Evolutionary conservation across 2,888 invertebrate genomes (phyloP).

Genomic region (Gastracanthus pulcherrimus): DNA sequence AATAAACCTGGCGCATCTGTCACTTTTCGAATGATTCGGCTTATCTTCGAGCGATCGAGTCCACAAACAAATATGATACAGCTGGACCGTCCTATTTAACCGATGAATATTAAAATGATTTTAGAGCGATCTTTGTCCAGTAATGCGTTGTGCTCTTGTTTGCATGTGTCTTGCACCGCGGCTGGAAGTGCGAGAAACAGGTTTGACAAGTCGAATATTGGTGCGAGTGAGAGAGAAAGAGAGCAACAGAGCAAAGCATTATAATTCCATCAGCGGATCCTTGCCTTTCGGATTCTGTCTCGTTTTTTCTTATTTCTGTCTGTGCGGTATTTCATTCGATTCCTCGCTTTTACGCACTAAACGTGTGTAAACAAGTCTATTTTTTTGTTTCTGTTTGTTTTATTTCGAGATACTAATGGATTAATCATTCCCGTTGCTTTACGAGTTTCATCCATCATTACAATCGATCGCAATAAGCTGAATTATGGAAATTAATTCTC

Average conservation of each 20-base stretch:
- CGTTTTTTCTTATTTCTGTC: constrained; percentile 18
- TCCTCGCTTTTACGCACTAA: constrained; percentile 22
- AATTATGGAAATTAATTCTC: too few species aligned
- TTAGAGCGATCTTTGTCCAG: constrained; percentile 61
- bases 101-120: constrained; percentile 64
- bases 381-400: constrained; percentile 29
- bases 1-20: not conserved
- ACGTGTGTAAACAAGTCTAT: constrained; percentile 26
- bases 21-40: not conserved
- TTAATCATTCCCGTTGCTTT: too few species aligned
- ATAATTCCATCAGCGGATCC: constrained; percentile 74
- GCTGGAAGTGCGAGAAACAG: constrained; percentile 71
- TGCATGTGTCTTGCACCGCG: constrained; percentile 65
- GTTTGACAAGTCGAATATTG: constrained; percentile 75
- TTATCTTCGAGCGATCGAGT: not conserved
- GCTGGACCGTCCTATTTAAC: constrained; percentile 54
- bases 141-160: constrained; percentile 32
- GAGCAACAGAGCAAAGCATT: constrained; percentile 72
- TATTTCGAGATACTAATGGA: not conserved
- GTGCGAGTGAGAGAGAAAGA: constrained; percentile 64
- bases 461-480: too few species aligned
- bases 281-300: constrained; percentile 33
- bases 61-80: constrained; percentile 46
- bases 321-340: constrained; percentile 38
- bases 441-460: too few species aligned